Base-by-base conservation (phyloP, 2,797 vertebrate genomes). In the Myotis myotis region DNA sequence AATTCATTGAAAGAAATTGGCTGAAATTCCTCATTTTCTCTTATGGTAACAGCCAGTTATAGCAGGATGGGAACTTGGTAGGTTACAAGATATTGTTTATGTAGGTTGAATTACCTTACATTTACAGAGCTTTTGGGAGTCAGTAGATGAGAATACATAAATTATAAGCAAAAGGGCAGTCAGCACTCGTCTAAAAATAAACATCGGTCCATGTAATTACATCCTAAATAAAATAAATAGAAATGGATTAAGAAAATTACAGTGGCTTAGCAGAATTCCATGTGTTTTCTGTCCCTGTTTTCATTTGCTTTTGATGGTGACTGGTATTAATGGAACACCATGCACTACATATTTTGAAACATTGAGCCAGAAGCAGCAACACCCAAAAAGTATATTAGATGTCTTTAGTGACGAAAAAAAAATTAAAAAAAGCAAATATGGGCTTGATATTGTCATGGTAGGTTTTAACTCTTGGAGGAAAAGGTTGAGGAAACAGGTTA, bases 141-240 rank as follows among this genome's bases (percentile, higher is more conserved):
- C 19, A 13, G 74, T 11, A 94, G 81, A 87, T 36, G n/a, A 44
- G 75, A 72, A 94, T 70, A 53, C 19, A 90, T 36, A 88, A 41
- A 74, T 75, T 72, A n/a, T 70, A 95, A 93, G 25, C 53, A 74
- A 71, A 80, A 78, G 6, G 47, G 22, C 16, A 88, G 51, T 66
- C 87, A n/a, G 6, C 74, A 25, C 15, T 47, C 28, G 41, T 86
- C 44, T 84, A 75, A 85, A 93, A 92, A 68, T 89, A 82, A 92
- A 71, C 25, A 16, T 3, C 16, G n/a, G 13, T 66, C 33, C 30
- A 0, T 75, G 66, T 74, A 71, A 57, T 95, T 51, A 22, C 33
- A 90, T 84, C 38, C 44, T 60, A 89, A 91, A 51, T 89, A 70
- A 87, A 86, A 75, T n/a, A 82, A 91, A n/a, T 47, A 70, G 33